These are phyloP conservation scores for Glyptemys insculpta DNA, from an alignment of 2,797 vertebrate species.

Conservation along the genomic window DNA sequence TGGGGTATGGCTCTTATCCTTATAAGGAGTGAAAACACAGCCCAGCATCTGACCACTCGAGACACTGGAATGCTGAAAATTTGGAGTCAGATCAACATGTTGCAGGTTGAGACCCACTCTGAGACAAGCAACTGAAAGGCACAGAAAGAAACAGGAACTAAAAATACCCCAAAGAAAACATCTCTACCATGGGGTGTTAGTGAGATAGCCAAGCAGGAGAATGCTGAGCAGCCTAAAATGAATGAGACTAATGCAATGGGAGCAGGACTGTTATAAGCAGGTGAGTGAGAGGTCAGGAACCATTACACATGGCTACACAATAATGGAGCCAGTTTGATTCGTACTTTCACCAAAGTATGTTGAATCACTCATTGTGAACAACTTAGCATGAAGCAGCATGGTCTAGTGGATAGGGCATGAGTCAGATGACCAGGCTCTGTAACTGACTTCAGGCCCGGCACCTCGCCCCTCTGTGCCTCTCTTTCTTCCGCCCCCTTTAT, in stretches of 20 bases:
- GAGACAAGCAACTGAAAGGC: background rate
- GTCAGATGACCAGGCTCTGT: no score
- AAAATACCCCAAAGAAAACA: background rate
- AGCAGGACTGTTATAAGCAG: background rate
- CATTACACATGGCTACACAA: background rate
- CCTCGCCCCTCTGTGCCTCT: background rate
- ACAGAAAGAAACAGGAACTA: background rate
- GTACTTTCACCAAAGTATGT: background rate
- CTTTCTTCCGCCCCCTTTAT: background rate
- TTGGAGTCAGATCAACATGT: accelerated
- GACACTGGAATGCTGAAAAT: background rate
- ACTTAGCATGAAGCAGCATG: background rate
- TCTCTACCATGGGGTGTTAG: background rate
- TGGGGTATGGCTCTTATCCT: background rate
- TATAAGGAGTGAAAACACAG: background rate
- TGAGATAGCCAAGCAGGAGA: accelerated
- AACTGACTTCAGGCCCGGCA: no score
- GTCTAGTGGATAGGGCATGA: background rate
- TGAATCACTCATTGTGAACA: background rate
- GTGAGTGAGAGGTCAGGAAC: background rate
- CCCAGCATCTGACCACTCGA: background rate
- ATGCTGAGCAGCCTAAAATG: background rate
- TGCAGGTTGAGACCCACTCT: background rate
- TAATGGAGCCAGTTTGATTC: background rate
- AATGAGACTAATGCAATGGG: background rate